These are phyloP conservation scores for Protaetia brevitarsis DNA, from an alignment of 1,140 invertebrate genomes.

Conservation along the genomic window DNA sequence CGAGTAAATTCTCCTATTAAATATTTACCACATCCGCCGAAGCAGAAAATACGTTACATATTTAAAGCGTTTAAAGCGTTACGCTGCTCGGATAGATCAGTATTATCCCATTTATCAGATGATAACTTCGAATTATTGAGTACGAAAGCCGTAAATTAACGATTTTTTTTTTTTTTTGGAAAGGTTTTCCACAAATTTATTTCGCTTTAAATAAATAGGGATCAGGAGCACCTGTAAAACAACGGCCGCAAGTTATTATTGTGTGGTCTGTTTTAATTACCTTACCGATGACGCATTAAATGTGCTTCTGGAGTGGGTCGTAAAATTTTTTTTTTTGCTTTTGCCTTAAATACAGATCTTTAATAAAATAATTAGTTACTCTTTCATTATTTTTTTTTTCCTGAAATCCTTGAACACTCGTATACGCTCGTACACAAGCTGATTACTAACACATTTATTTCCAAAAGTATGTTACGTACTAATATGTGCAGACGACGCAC, in stretches of 20 bases:
- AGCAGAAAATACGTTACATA: too few relatives aligned
- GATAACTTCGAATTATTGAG: slow-evolving; percentile 1
- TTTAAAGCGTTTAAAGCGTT: too few relatives aligned
- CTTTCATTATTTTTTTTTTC: too few relatives aligned
- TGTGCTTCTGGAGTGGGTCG: background rate
- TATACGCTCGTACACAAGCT: background rate
- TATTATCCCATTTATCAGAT: background rate
- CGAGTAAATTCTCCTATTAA: slow-evolving; percentile 10
- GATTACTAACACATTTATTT: slow-evolving; percentile 12
- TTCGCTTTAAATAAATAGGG: background rate
- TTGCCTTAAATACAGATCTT: too few relatives aligned
- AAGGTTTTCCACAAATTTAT: background rate
- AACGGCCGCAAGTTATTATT: background rate
- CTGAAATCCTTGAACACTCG: slow-evolving; percentile 3
- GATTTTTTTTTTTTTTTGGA: background rate
- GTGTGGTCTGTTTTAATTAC: background rate
- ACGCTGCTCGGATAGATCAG: too few relatives aligned
- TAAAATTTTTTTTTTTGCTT: background rate
- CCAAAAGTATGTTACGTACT: background rate
- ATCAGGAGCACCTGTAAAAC: background rate
- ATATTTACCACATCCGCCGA: background rate
- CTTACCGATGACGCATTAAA: background rate
- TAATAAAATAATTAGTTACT: slow-evolving; percentile 18
- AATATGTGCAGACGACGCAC: too few relatives aligned
- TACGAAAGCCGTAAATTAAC: too few relatives aligned